Evolutionary conservation across 1,140 invertebrate genomes (phyloP).

Genomic region (Drosophila ficusphila): DNA sequence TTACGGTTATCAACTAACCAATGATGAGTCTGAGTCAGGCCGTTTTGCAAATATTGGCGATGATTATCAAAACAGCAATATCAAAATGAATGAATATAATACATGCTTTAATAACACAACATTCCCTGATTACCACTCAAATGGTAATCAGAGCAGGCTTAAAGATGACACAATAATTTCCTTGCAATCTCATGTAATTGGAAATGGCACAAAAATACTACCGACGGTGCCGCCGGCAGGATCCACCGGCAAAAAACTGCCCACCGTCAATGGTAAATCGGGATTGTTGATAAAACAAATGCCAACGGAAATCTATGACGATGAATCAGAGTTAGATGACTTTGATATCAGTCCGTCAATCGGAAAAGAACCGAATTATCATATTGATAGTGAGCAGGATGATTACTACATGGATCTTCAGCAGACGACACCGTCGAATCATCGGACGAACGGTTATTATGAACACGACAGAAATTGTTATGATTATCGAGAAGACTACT

Average conservation of each 20-base stretch:
- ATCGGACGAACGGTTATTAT: slow-evolving; percentile 83
- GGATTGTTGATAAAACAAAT: slow-evolving; percentile 74
- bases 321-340: slow-evolving; percentile 53
- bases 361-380: slow-evolving; percentile 54
- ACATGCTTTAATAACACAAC: slow-evolving; percentile 23
- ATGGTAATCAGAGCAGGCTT: slow-evolving; percentile 49
- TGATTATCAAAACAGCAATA: slow-evolving; percentile 71
- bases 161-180: background rate
- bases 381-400: slow-evolving; percentile 71
- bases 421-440: slow-evolving; percentile 83
- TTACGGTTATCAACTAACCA: slow-evolving; percentile 22
- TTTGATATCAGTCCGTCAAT: slow-evolving; percentile 11
- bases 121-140: slow-evolving; percentile 46
- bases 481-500: slow-evolving; percentile 83
- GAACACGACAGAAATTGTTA: slow-evolving; percentile 70
- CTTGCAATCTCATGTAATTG: slow-evolving; percentile 5
- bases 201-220: slow-evolving; percentile 41
- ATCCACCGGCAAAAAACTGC: slow-evolving; percentile 81
- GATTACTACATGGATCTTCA: slow-evolving; percentile 75
- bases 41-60: slow-evolving; percentile 43
- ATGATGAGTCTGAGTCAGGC: slow-evolving; percentile 22
- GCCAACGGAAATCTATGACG: slow-evolving; percentile 79
- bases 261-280: slow-evolving; percentile 80
- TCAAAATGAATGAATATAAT: slow-evolving; percentile 19
- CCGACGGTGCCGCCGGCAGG: slow-evolving; percentile 64